Percentiles rank a stretch among this genome's conserved stretches.
Evolutionary conservation across 2,888 invertebrate genomes (phyloP).

Genomic region (Tiliacea aurago): DNA sequence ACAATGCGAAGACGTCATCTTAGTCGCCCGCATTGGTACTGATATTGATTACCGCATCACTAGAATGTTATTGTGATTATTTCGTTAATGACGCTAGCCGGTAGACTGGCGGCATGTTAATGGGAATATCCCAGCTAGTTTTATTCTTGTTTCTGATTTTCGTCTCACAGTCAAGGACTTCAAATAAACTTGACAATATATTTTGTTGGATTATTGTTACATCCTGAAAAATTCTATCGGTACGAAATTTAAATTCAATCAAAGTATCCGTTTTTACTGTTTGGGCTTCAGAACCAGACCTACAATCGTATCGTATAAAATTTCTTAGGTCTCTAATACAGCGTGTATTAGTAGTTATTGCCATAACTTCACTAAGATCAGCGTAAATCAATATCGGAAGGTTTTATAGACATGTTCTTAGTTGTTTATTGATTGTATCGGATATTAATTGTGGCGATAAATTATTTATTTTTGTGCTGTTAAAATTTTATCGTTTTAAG

Average conservation of each 20-base stretch:
- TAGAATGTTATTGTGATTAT: slow-evolving; percentile 24
- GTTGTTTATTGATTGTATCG: slow-evolving; percentile 53
- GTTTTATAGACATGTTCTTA: slow-evolving; percentile 55
- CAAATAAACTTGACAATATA: slow-evolving; percentile 16
- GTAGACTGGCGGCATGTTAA: background rate
- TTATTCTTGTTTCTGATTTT: slow-evolving; percentile 27
- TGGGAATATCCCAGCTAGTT: slow-evolving; percentile 15
- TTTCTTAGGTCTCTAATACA: slow-evolving; percentile 11
- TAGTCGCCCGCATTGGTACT: slow-evolving; percentile 85
- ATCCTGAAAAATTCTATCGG: background rate
- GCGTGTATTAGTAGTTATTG: slow-evolving; percentile 40
- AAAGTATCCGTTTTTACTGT: background rate
- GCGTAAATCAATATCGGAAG: slow-evolving; percentile 57
- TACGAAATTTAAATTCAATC: background rate
- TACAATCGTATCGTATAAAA: slow-evolving; percentile 18
- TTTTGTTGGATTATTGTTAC: slow-evolving; percentile 19
- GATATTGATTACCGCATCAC: slow-evolving; percentile 55
- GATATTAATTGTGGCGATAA: slow-evolving; percentile 56
- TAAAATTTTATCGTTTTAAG: slow-evolving; percentile 51
- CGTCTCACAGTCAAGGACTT: slow-evolving; percentile 4
- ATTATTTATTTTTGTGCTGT: slow-evolving; percentile 54
- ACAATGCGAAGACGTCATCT: slow-evolving; percentile 89
- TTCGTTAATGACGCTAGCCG: background rate
- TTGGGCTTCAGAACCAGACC: background rate
- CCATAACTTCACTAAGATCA: slow-evolving; percentile 60